A percentile compares a stretch with the other conserved stretches of the same genome.
phyloP scores from a whole-genome alignment of 1,140 invertebrate genomes.

The Bombus sibiricus region DNA sequence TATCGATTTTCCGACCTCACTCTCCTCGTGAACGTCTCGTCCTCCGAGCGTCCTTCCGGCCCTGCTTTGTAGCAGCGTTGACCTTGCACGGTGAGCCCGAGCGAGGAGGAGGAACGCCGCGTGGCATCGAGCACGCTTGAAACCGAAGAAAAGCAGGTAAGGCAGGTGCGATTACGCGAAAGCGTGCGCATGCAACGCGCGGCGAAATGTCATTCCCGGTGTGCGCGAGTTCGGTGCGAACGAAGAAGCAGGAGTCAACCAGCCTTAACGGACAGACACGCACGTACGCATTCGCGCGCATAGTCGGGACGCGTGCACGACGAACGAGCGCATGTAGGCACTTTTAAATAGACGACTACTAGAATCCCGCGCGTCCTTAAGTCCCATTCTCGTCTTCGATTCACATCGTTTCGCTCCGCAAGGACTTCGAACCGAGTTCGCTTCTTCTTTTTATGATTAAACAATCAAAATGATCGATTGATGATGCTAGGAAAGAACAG shows the following conservation, averaged over 20 bases:
- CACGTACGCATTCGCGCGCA: conserved; percentile 42
- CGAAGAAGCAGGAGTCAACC: conserved; percentile 46
- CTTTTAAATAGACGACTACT: conserved; percentile 8
- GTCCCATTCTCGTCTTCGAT: background rate
- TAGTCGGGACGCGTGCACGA: conserved; percentile 15
- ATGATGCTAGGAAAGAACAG: too few relatives aligned
- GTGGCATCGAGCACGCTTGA: conserved; percentile 4
- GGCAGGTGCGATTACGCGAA: conserved; percentile 72
- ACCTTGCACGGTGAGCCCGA: background rate
- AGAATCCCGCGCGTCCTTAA: background rate
- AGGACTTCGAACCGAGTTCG: background rate
- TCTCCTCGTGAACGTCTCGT: conserved; percentile 13
- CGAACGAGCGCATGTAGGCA: background rate
- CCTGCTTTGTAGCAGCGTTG: background rate
- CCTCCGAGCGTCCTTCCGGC: conserved; percentile 23
- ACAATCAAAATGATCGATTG: too few relatives aligned
- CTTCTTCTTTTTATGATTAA: too few relatives aligned
- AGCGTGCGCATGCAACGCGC: conserved; percentile 63
- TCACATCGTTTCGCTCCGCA: background rate
- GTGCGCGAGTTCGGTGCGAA: conserved; percentile 39
- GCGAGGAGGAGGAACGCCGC: background rate
- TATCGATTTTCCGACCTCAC: conserved; percentile 59
- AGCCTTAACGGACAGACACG: conserved; percentile 59
- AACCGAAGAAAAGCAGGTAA: conserved; percentile 43
- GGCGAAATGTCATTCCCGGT: conserved; percentile 72